phyloP scores from a whole-genome alignment of 2,797 vertebrate genomes.

The Tinamus major region DNA sequence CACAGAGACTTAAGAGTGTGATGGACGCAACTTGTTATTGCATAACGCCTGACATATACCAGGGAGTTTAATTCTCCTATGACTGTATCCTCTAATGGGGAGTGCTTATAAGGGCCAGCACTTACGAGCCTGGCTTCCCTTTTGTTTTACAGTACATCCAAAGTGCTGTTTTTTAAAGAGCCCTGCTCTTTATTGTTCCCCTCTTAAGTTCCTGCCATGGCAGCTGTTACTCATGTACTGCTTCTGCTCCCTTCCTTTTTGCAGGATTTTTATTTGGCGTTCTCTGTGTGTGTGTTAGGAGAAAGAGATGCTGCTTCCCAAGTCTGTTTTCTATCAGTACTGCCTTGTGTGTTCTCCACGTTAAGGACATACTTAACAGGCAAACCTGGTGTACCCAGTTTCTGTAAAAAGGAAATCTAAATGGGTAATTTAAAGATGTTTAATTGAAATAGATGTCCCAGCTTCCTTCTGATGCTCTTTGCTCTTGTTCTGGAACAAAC shows the following conservation, averaged over 20 bases:
- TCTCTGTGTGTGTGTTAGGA: accelerated
- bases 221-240: not conserved
- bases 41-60: accelerated
- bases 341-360: not conserved
- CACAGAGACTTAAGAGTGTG: not conserved
- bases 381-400: not conserved
- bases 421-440: not conserved
- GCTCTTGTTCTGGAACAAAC: not conserved
- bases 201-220: not conserved
- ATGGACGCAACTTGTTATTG: not conserved
- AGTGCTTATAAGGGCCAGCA: too few species aligned
- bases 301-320: not conserved
- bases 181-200: not conserved
- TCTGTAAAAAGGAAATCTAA: not conserved
- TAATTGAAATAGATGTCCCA: not conserved
- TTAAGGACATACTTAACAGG: not conserved
- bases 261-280: accelerated
- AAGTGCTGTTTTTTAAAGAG: not conserved
- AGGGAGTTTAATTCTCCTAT: not conserved
- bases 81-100: not conserved
- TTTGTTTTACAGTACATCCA: accelerated
- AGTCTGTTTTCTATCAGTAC: not conserved
- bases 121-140: not conserved
- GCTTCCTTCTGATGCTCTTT: not conserved
- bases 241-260: not conserved